phyloP scores from a whole-genome alignment of 2,113 vertebrate genomes.

The Ptyas mucosa region DNA sequence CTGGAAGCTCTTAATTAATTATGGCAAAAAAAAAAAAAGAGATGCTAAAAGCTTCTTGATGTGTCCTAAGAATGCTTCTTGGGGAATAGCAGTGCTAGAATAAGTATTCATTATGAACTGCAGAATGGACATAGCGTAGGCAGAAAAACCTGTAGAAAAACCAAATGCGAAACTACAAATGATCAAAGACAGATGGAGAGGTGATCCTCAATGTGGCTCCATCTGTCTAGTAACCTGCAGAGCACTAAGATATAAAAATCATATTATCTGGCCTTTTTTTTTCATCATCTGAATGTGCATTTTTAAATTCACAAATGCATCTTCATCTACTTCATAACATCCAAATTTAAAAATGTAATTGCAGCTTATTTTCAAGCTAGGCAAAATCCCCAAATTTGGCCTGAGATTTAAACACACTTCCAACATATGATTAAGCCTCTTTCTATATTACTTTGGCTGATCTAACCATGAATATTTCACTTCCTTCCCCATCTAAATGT shows the following conservation, averaged over 20 bases:
- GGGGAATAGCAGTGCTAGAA: not conserved
- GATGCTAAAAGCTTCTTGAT: not conserved
- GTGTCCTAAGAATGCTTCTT: not conserved
- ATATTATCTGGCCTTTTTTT: not conserved
- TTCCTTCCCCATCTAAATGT: constrained; percentile 60
- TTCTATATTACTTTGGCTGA: constrained; percentile 64
- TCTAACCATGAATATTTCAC: constrained; percentile 43
- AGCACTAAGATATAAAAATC: not conserved
- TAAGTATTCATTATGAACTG: not conserved
- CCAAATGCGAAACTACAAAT: not conserved
- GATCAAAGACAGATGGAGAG: not conserved
- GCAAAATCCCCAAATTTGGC: constrained; percentile 23
- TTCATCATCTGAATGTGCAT: not conserved
- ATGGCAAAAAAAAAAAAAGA: not conserved
- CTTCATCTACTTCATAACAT: not conserved
- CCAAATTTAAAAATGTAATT: constrained; percentile 13
- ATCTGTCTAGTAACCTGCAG: not conserved
- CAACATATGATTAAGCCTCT: constrained; percentile 33
- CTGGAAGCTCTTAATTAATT: not conserved
- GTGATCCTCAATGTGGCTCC: not conserved
- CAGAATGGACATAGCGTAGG: not conserved
- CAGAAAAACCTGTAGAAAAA: not conserved
- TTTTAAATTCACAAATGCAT: not conserved
- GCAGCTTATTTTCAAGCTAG: constrained; percentile 1
- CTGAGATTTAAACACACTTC: constrained; percentile 8